Evolutionary conservation across 2,888 invertebrate genomes (phyloP).

Genomic region (Machimus rusticus): DNA sequence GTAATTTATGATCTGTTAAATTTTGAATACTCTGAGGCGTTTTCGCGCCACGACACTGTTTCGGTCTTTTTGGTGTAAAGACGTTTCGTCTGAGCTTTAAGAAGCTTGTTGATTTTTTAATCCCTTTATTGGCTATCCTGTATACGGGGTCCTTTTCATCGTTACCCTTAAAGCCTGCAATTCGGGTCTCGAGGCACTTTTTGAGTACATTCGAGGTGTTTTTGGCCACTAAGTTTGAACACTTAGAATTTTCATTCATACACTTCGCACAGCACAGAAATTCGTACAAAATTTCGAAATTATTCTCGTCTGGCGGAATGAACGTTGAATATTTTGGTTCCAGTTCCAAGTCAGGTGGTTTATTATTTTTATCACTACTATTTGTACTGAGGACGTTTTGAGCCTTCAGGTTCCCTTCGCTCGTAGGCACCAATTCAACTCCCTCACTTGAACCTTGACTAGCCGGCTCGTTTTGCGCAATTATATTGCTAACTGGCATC

Average conservation of each 20-base stretch:
- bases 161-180: background rate
- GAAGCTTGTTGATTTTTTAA: slow-evolving; percentile 47
- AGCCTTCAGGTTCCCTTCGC: background rate
- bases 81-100: slow-evolving; percentile 37
- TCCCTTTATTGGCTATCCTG: slow-evolving; percentile 59
- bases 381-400: background rate
- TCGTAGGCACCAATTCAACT: background rate
- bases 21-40: background rate
- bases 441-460: background rate
- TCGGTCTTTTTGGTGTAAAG: background rate
- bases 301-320: slow-evolving; percentile 41
- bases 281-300: slow-evolving; percentile 60
- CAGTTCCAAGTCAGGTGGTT: slow-evolving; percentile 49
- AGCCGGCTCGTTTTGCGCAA: slow-evolving; percentile 18
- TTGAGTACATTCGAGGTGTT: slow-evolving; percentile 52
- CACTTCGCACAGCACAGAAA: slow-evolving; percentile 63
- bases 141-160: slow-evolving; percentile 56
- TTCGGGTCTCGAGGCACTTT: slow-evolving; percentile 53
- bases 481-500: slow-evolving; percentile 37
- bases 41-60: background rate
- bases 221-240: slow-evolving; percentile 42
- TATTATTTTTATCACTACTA: slow-evolving; percentile 6
- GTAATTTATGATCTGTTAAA: slow-evolving; percentile 46
- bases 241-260: slow-evolving; percentile 53
- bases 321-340: slow-evolving; percentile 58